Base-by-base conservation (phyloP, 2,888 invertebrate genomes). In the Pseudolycoriella hygida region DNA sequence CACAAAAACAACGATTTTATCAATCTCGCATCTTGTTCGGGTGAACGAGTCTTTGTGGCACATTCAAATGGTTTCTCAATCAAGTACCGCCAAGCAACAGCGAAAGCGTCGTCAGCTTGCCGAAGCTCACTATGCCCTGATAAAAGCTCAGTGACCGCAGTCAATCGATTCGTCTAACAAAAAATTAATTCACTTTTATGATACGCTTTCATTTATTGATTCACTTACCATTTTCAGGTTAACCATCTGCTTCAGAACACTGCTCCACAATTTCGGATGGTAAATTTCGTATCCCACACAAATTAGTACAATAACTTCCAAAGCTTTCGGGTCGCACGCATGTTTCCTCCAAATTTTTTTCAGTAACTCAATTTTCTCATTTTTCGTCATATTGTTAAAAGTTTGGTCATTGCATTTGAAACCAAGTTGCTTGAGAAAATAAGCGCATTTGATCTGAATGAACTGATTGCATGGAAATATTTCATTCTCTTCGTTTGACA, bases 231-330 rank as follows among this genome's bases (percentile, higher is more conserved):
- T 66, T 46, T 62, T 60, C 3, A 61, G 56, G 47, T 57, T 56
- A 6, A 60, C 57, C 66, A 66, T 66, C 47, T 65, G 64, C 44
- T 62, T 61, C 3, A 66, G 53, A 31, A 66, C 58, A 12, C 62
- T 62, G 50, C 64, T 65, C 66, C 66, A 66, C 40, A 66, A 61
- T 50, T 60, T 59, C 1, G 64, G 54, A 17, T 58, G 49, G 43
- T 57, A 57, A 45, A 66, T 60, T 45, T 66, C 55, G 44, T 59
- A 65, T 12, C 63, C 62, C 3, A 65, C 49, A 37, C 65, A 66
- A 47, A 66, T 66, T 45, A 61, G 57, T 0, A 60, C 57, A 51
- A 66, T 59, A 3, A 61, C 58, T 52, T 60, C 58, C 32, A 66
- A 49, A 3, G 61, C 60, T 11, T 59, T 54, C 0, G 55, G 52